Percentiles rank a stretch among this genome's conserved stretches.
phyloP scores from a whole-genome alignment of 2,113 vertebrate genomes.

The Stercorarius parasiticus region DNA sequence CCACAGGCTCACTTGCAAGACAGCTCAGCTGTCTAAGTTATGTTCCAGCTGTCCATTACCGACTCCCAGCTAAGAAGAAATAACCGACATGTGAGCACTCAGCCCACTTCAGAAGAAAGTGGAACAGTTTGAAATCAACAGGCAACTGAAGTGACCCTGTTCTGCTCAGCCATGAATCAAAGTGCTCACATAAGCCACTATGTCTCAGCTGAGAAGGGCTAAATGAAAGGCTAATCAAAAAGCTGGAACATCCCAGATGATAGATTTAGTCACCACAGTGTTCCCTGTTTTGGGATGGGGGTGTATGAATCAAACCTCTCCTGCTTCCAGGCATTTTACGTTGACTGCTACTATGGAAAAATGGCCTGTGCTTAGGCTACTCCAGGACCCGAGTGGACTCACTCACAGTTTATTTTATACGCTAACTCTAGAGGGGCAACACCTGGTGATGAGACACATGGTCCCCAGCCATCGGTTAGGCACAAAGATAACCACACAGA shows the following conservation, averaged over 20 bases:
- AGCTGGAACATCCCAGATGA: background rate
- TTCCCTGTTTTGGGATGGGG: background rate
- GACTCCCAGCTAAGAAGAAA: background rate
- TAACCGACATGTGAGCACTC: background rate
- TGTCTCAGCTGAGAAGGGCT: background rate
- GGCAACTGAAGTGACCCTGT: background rate
- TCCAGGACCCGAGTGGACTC: background rate
- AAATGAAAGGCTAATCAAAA: background rate
- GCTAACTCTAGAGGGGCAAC: background rate
- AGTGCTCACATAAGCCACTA: accelerated
- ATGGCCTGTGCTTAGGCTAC: background rate
- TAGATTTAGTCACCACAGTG: background rate
- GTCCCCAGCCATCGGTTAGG: background rate
- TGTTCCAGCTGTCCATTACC: background rate
- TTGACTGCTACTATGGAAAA: background rate
- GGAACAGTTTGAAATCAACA: background rate
- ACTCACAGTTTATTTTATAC: background rate
- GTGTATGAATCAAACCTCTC: background rate
- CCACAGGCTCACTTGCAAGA: background rate
- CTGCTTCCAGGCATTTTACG: background rate
- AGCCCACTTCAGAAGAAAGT: background rate
- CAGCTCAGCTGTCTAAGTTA: background rate
- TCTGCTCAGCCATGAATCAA: background rate
- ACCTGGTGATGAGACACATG: background rate
- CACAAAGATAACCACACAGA: background rate